These are phyloP conservation scores for Danio albolineatus DNA, from an alignment of 2,797 vertebrate species.

Conservation along the genomic window DNA sequence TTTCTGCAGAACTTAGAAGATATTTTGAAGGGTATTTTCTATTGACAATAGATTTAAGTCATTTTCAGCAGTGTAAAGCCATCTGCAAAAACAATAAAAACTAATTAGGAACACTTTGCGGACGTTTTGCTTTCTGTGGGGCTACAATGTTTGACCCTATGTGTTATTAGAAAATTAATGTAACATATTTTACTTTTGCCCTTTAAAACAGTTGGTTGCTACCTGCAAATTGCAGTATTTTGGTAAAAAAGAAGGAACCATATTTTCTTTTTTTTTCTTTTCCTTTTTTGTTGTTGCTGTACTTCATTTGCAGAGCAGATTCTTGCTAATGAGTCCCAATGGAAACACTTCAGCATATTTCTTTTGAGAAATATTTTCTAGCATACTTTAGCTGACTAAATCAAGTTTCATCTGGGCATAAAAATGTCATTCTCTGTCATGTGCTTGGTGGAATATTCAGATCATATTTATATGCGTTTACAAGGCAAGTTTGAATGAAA, in stretches of 20 bases:
- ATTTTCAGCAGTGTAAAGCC: constrained; percentile 20
- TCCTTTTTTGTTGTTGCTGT: neutral
- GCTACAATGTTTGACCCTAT: neutral
- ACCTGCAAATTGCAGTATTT: neutral
- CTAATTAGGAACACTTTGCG: constrained; percentile 27
- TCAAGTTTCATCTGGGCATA: neutral
- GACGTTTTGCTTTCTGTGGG: neutral
- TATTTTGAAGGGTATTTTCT: neutral
- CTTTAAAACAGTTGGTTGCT: neutral
- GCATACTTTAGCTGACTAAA: neutral
- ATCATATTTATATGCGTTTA: neutral
- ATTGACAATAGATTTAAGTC: neutral
- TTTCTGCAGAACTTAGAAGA: neutral
- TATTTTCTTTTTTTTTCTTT: neutral
- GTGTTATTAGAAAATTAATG: constrained; percentile 28
- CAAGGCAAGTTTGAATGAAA: neutral
- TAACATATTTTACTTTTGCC: neutral
- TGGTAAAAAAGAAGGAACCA: neutral
- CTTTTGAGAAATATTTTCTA: neutral
- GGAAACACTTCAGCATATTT: neutral
- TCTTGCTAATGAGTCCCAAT: constrained; percentile 1
- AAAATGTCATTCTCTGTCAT: neutral
- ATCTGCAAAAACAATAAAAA: constrained; percentile 43
- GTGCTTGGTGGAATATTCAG: neutral
- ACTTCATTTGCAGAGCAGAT: neutral